These are phyloP conservation scores for Nilaparvata lugens DNA, from an alignment of 1,140 invertebrate species.

Conservation along the genomic window DNA sequence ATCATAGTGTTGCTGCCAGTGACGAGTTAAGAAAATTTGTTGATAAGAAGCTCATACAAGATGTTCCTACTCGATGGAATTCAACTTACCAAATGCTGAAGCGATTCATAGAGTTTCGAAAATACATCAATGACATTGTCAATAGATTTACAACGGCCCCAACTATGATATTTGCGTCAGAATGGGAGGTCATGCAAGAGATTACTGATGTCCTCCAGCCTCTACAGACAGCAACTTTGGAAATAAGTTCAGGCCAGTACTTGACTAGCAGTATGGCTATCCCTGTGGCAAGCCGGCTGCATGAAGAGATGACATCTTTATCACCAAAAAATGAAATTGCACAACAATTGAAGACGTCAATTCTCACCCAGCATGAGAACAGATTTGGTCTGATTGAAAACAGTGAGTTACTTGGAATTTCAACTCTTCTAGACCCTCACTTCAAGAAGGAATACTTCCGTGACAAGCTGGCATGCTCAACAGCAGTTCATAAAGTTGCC, in stretches of 20 bases:
- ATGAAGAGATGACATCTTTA: background rate
- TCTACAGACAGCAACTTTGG: too few relatives aligned
- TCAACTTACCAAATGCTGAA: conserved; percentile 30
- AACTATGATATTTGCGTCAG: conserved; percentile 13
- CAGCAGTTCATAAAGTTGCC: background rate
- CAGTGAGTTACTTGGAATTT: conserved; percentile 24
- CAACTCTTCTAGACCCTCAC: conserved; percentile 33
- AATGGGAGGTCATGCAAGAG: too few relatives aligned
- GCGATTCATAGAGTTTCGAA: conserved; percentile 23
- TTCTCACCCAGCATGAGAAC: background rate
- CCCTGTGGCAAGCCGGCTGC: too few relatives aligned
- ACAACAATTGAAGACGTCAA: background rate
- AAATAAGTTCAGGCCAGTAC: too few relatives aligned
- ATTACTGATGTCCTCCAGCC: too few relatives aligned
- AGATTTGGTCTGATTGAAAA: conserved; percentile 21
- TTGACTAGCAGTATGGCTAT: too few relatives aligned
- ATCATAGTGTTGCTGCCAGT: conserved; percentile 17
- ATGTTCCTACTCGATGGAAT: conserved; percentile 32
- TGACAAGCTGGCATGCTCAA: background rate
- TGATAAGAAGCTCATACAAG: conserved; percentile 26
- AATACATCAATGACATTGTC: conserved; percentile 10
- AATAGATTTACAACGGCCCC: conserved; percentile 2
- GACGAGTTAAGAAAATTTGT: conserved; percentile 18
- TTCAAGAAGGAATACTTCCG: conserved; percentile 31
- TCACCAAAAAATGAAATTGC: background rate